phyloP scores from a whole-genome alignment of 1,140 invertebrate genomes.

The Goniozus legneri region DNA sequence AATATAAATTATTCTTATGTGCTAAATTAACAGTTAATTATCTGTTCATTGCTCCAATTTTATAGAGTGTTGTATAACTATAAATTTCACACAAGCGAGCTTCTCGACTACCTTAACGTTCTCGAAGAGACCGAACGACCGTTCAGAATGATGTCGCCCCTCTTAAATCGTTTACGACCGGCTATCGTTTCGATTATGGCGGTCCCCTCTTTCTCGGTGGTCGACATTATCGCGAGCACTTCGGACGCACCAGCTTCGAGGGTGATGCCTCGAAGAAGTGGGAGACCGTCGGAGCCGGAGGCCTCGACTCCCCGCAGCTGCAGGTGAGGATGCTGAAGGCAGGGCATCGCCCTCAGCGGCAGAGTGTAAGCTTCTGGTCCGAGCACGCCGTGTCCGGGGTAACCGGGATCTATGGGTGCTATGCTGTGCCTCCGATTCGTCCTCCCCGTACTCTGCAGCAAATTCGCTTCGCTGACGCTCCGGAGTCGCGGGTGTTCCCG shows the following conservation, averaged over 20 bases:
- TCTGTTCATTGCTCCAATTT: no score
- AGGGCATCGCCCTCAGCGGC: slow-evolving; percentile 39
- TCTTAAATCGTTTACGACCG: slow-evolving; percentile 64
- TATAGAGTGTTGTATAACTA: no score
- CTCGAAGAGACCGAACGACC: slow-evolving; percentile 72
- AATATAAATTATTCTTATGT: no score
- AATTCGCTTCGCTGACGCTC: slow-evolving; percentile 73
- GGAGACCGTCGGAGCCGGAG: slow-evolving; percentile 39
- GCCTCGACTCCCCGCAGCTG: slow-evolving; percentile 63
- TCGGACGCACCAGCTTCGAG: slow-evolving; percentile 87
- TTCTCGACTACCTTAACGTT: slow-evolving; percentile 57
- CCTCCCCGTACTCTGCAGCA: slow-evolving; percentile 56
- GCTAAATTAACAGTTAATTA: no score
- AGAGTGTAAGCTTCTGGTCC: slow-evolving; percentile 36
- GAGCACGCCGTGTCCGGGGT: slow-evolving; percentile 35
- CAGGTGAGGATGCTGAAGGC: slow-evolving; percentile 61
- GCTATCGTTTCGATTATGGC: slow-evolving; percentile 77
- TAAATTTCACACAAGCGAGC: neutral
- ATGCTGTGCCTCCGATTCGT: slow-evolving; percentile 62
- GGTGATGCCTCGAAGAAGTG: slow-evolving; percentile 67
- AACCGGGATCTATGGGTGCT: slow-evolving; percentile 59
- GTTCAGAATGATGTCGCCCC: slow-evolving; percentile 82
- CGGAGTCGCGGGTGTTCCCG: slow-evolving; percentile 59
- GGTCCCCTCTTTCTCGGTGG: slow-evolving; percentile 54
- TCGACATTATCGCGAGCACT: slow-evolving; percentile 85